Evolutionary conservation across 2,888 invertebrate genomes (phyloP), one percentile per base, ranked within the genome.

Genomic region (Osedax frankpressi): DNA sequence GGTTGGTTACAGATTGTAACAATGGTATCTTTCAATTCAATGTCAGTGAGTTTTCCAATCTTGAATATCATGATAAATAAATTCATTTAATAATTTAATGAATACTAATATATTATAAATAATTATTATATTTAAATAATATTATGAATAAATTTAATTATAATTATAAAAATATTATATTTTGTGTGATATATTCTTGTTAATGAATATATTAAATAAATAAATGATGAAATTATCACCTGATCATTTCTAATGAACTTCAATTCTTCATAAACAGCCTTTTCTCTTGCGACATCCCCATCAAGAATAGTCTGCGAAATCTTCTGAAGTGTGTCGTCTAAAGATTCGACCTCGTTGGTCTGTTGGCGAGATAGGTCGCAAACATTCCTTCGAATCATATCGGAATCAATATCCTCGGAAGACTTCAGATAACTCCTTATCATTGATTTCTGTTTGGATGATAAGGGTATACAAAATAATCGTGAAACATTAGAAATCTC

Each of bases 241-340:
- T 80, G 79, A 75, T 78, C 78, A 74, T 80, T 80, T 6, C 81
- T 80, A 73, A 83, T 81, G 60, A 79, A 76, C 73, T 82, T 80
- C 73, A 83, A 78, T 72, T 83, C 83, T 29, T 78, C 78, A 44
- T 79, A 76, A 14, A 82, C 81, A 3, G 81, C 81, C 44, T 77
- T 76, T 71, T 82, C 82, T 74, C 80, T 80, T 28, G 75, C 78
- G 30, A 81, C 75, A 75, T 82, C 81, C 73, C 82, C 82, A 67
- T 77, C 77, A 78, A 83, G 44, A 44, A 44, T 44, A 44, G 44
- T 11, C 19, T 6, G 19, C 11, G 44, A 44, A 19, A 44, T 6
- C 44, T 6, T 44, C 44, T 44, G 44, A 19, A 11, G 11, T 6
- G 44, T 44, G 6, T 6, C 19, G 44, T 44, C 44, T 19, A 6